Evolutionary conservation across 2,113 vertebrate species (phyloP), one percentile per base, ranked within the genome.

Genomic region (Gasterosteus nipponicus): DNA sequence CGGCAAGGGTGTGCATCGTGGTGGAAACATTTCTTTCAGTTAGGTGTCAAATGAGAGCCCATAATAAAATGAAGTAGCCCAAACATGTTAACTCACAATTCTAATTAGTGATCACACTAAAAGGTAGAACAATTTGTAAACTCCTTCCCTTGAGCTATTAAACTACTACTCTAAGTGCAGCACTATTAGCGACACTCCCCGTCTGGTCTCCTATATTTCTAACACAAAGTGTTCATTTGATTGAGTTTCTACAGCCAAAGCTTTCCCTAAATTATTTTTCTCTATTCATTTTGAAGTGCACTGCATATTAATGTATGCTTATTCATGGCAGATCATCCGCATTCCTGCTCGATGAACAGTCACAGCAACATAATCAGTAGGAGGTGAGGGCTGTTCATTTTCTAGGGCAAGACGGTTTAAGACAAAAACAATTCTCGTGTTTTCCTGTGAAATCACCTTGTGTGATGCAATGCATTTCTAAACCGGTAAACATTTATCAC

Each of bases 401-500:
- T 68, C 46, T 60, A 22, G 12, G 11, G 39, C 2, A 3, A 46
- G 63, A 57, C 58, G 35, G 63, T 74, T 74, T 42, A 62, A 41
- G 22, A 68, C 47, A 69, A 83, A 65, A 83, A 59, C 2, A 65
- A 68, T 67, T 61, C 38, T 58, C 33, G 14, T 41, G 42, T 58
- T 57, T 64, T 41, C 51, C 69, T 69, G 53, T 66, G 47, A 83
- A 83, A 78, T 61, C 54, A 73, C 49, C 12, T 15, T 10, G 44
- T 69, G 61, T 69, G 73, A 74, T 47, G 66, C 51, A 75, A 65
- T 64, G 57, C 42, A 66, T 75, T 73, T 89, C 70, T 49, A 62
- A 72, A 38, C 69, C 56, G 49, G 29, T 81, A 69, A 66, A 44
- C 31, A 63, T 72, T 58, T 69, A 59, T 44, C 31, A 1, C 1